Evolutionary conservation across 2,113 vertebrate species (phyloP).

Genomic region (Lycocorax pyrrhopterus): DNA sequence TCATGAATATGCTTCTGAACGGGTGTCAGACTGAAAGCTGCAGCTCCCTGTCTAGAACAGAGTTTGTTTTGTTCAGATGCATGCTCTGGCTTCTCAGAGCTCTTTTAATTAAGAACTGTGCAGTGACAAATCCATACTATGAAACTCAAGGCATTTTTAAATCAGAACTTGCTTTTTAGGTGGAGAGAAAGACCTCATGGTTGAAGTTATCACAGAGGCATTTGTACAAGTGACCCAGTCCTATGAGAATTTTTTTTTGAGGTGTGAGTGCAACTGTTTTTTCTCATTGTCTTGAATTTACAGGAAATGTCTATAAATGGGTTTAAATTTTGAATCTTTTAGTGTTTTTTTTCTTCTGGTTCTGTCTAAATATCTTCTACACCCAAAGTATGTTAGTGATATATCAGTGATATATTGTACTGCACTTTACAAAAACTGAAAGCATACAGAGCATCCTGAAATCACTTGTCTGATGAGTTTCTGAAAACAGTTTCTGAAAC

Average conservation of each 20-base stretch:
- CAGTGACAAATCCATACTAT: constrained; percentile 62
- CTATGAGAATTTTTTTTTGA: not conserved
- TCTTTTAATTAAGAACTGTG: constrained; percentile 54
- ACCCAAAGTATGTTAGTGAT: not conserved
- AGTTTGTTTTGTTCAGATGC: constrained; percentile 69
- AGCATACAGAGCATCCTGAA: not conserved
- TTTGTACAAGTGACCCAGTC: constrained; percentile 10
- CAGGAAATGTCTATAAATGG: not conserved
- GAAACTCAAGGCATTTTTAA: constrained; percentile 66
- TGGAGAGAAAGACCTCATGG: constrained; percentile 65
- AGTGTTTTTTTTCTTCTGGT: not conserved
- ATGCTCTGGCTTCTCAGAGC: constrained; percentile 51
- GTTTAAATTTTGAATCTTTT: not conserved
- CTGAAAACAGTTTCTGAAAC: no score
- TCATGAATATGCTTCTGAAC: constrained; percentile 39
- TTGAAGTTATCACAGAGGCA: constrained; percentile 47
- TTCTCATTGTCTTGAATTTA: not conserved
- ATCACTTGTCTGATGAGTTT: not conserved
- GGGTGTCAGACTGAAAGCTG: constrained; percentile 34
- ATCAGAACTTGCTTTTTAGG: constrained; percentile 60
- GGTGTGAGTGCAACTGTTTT: no score
- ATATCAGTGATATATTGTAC: not conserved
- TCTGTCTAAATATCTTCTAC: not conserved
- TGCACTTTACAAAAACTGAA: not conserved
- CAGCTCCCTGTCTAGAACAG: constrained; percentile 33